Base-by-base conservation (phyloP, 2,888 invertebrate species). In the Erebia palarica region DNA sequence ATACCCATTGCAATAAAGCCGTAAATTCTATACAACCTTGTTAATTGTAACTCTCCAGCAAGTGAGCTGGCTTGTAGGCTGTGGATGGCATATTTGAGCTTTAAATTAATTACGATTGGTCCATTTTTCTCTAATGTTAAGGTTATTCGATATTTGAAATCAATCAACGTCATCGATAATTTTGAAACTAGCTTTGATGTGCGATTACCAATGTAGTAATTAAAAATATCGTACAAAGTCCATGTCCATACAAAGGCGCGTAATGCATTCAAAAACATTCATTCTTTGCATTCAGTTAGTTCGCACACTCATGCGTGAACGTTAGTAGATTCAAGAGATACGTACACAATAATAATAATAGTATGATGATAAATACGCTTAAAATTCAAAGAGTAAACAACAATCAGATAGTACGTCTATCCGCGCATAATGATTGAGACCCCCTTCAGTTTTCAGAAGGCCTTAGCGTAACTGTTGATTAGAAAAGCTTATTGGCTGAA, bases 231-330 rank as follows among this genome's bases (percentile, higher is more conserved):
- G 58, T 49, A 18, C n/a, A n/a, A n/a, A n/a, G n/a, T n/a, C n/a
- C n/a, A 47, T 13, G 10, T 63, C 7, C 63, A 27, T 63, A 14
- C 63, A 49, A 63, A 49, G 63, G 18, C n/a, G 14, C 18, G 14
- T 14, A 49, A 47, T 63, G 49, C 63, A 63, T 63, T 73, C 74
- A 69, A 64, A 78, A 75, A 75, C 71, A 64, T 47, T 75, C 74
- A 77, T 79, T 80, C 80, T 66, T 61, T n/a, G 70, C 85, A 84
- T 81, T 83, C 80, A 51, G 86, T 90, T 90, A 90, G 87, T 85
- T 77, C 55, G 79, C 83, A 89, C 85, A 84, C 82, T 77, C 87
- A 88, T 90, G 91, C 91, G 84, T 82, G 81, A 80, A 80, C 63
- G 80, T 84, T 82, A 86, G 81, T 82, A 73, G n/a, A n/a, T n/a